These are phyloP conservation scores for Odontothrips loti DNA, from an alignment of 2,888 invertebrate genomes.

Conservation along the genomic window DNA sequence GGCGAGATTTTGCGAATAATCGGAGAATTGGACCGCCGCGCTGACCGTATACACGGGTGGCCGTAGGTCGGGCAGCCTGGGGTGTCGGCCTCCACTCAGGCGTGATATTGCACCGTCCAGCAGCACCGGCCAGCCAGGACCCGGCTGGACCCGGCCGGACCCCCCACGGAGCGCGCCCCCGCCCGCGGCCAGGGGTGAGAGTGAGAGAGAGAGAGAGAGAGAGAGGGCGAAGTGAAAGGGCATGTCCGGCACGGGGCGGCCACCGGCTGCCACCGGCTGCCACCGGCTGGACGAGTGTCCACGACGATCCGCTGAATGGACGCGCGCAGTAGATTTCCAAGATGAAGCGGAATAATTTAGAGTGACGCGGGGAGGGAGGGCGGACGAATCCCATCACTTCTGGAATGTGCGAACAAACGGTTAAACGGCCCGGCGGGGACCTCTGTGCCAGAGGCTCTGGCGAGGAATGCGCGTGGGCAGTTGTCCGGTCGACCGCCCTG, in stretches of 20 bases:
- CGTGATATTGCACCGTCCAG: background rate
- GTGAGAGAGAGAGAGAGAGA: no score
- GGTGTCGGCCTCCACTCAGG: conserved; percentile 1
- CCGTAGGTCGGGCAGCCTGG: no score
- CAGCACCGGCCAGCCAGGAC: background rate
- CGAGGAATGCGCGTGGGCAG: background rate
- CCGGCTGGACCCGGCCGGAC: background rate
- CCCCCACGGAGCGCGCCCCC: background rate
- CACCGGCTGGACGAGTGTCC: background rate
- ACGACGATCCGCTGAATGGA: background rate
- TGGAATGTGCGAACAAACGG: background rate
- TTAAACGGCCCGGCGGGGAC: background rate
- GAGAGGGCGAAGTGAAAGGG: no score
- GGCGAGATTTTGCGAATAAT: no score
- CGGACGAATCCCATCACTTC: background rate
- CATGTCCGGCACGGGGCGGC: no score
- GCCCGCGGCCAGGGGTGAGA: background rate
- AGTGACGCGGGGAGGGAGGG: background rate
- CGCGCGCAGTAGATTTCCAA: conserved; percentile 9
- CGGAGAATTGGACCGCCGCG: no score
- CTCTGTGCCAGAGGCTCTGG: background rate
- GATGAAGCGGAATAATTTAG: conserved; percentile 7
- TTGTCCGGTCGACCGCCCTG: no score
- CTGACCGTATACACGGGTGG: no score
- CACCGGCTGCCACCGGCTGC: background rate